Percentiles rank a stretch among this genome's conserved stretches.
These are phyloP conservation scores for Oligia latruncula DNA, from an alignment of 2,888 invertebrate species.

Conservation along the genomic window DNA sequence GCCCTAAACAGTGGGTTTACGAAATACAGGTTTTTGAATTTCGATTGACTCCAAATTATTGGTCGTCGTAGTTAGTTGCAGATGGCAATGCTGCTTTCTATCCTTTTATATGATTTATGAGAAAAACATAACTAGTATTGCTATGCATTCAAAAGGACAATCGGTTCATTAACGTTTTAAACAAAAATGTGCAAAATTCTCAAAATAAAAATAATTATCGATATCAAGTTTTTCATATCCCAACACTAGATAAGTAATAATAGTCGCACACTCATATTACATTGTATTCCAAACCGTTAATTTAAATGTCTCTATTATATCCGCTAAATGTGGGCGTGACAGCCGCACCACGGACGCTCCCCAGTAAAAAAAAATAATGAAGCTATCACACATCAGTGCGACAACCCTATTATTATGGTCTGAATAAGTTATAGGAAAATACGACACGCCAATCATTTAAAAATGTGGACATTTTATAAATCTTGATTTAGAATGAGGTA, in stretches of 20 bases:
- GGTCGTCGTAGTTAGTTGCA: background rate
- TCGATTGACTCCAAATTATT: background rate
- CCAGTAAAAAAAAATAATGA: slow-evolving; percentile 81
- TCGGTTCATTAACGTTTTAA: background rate
- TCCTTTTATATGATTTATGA: background rate
- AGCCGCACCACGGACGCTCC: slow-evolving; percentile 67
- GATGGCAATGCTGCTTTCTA: background rate
- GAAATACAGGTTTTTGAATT: background rate
- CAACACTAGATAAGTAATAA: slow-evolving; percentile 67
- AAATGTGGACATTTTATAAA: slow-evolving; percentile 24
- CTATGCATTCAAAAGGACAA: background rate
- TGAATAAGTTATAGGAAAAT: slow-evolving; percentile 68
- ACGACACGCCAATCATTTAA: slow-evolving; percentile 54
- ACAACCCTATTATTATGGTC: slow-evolving; percentile 70
- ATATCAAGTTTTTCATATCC: slow-evolving; percentile 34
- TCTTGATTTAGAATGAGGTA: slow-evolving; percentile 19
- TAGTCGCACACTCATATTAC: slow-evolving; percentile 65
- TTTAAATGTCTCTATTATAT: slow-evolving; percentile 83
- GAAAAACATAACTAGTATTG: background rate
- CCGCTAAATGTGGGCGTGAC: slow-evolving; percentile 80
- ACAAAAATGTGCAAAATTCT: background rate
- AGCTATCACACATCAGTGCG: slow-evolving; percentile 71
- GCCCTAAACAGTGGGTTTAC: too few species aligned
- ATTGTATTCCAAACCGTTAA: slow-evolving; percentile 75
- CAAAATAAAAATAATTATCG: slow-evolving; percentile 46